Evolutionary conservation across 2,113 vertebrate genomes (phyloP).

Genomic region (Megaptera novaeangliae): DNA sequence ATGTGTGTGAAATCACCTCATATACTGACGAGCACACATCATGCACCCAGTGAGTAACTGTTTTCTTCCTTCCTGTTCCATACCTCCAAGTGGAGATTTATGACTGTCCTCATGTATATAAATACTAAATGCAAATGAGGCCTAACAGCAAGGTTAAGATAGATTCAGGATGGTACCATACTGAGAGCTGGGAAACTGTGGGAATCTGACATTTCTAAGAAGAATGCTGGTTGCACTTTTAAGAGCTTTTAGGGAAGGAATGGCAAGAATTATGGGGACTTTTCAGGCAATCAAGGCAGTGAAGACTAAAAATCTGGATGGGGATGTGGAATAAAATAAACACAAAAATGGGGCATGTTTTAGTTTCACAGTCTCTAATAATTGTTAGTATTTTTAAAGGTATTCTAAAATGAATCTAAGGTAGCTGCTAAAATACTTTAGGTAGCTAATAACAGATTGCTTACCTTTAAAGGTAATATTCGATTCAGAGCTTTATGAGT

Average conservation of each 20-base stretch:
- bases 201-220: neutral
- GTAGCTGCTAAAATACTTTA: neutral
- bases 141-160: neutral
- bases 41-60: neutral
- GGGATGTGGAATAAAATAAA: neutral
- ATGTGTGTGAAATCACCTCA: neutral
- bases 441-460: neutral
- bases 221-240: neutral
- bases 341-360: neutral
- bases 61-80: neutral
- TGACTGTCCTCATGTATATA: neutral
- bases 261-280: neutral
- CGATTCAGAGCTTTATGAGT: neutral
- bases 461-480: neutral
- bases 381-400: neutral
- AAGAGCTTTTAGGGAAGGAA: neutral
- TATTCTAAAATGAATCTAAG: neutral
- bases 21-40: fast-evolving
- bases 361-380: neutral
- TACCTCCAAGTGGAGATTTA: neutral
- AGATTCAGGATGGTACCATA: neutral
- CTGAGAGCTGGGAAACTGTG: neutral
- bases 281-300: neutral
- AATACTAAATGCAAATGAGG: neutral
- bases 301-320: neutral